Base-by-base conservation (phyloP, 2,797 vertebrate species). In the Catharus ustulatus region DNA sequence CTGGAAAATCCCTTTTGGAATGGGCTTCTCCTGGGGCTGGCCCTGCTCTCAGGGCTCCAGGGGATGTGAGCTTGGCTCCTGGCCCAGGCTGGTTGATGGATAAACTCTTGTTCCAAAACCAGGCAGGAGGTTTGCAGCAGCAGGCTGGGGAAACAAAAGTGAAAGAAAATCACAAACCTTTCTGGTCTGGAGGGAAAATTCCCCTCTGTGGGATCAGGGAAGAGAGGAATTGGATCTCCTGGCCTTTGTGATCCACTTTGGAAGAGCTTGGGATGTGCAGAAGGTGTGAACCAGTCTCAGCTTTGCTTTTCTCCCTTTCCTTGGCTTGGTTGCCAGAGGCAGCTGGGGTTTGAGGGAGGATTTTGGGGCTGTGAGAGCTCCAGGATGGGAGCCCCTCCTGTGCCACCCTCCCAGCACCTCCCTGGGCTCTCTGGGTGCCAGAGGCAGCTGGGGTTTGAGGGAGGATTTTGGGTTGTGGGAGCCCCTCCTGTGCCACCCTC, bases 341-440 rank as follows among this genome's bases (percentile, higher is more conserved):
- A 34, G 34, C 2, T 32, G 51, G 58, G 63, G 22, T 43, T 29
- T 2, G 45, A 67, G 71, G 48, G 29, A 27, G 34, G 63, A 18
- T 29, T 77, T 57, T 57, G 9, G 26, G 26, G 6, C 1, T 46
- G 57, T 15, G 34, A 32, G 55, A 48, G 34, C 30, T 15, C 34
- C 10, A 3, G 7, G 48, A 62, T 26, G 36, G 46, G 27, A 49
- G 23, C 15, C 5, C 18, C 71, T 27, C 42, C 61, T 36, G 34
- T 81, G 66, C 48, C 11, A 8, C 8, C n/a, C 15, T 54, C 7
- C 45, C 38, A 43, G 3, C 66, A 4, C 38, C 14, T 84, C 66
- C 36, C 19, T 0, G 0, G 36, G 13, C 40, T 79, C 3, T 0
- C 8, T 2, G 10, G 19, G 68, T 5, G 36, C 18, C 43, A 24